phyloP scores from a whole-genome alignment of 2,888 invertebrate species.

The Agrilus cyanescens region DNA sequence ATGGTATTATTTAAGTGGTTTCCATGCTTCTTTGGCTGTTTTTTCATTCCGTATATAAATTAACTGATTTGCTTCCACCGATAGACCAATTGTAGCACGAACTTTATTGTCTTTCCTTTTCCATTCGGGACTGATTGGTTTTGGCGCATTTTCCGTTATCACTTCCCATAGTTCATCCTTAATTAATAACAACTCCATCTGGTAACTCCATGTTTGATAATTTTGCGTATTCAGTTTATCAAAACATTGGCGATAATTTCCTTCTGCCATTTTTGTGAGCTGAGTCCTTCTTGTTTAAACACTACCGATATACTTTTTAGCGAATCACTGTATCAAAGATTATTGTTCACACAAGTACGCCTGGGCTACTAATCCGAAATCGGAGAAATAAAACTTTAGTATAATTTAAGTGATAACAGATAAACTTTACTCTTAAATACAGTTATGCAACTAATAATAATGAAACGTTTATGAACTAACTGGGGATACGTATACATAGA shows the following conservation, averaged over 20 bases:
- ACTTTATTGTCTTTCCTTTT: slow-evolving; percentile 11
- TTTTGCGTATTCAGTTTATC: slow-evolving; percentile 14
- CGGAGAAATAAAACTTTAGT: too few species aligned
- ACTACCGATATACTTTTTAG: background rate
- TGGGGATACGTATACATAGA: too few species aligned
- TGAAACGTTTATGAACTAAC: too few species aligned
- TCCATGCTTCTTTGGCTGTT: background rate
- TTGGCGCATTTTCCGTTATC: slow-evolving; percentile 7
- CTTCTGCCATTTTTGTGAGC: slow-evolving; percentile 9
- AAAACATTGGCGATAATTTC: background rate
- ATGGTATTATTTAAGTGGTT: slow-evolving; percentile 5
- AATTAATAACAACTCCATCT: slow-evolving; percentile 12
- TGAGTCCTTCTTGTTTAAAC: too few species aligned
- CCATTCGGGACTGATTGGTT: slow-evolving; percentile 6
- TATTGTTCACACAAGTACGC: background rate
- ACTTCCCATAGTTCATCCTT: slow-evolving; percentile 15
- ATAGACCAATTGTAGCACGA: slow-evolving; percentile 7
- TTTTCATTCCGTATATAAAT: slow-evolving; percentile 5
- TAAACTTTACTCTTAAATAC: too few species aligned
- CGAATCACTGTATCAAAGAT: too few species aligned
- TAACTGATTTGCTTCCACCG: slow-evolving; percentile 8
- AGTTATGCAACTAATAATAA: too few species aligned
- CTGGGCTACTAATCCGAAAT: too few species aligned
- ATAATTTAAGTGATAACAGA: too few species aligned
- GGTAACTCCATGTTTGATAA: slow-evolving; percentile 14